Evolutionary conservation across 2,113 vertebrate genomes (phyloP).

Genomic region (Anguilla japonica): DNA sequence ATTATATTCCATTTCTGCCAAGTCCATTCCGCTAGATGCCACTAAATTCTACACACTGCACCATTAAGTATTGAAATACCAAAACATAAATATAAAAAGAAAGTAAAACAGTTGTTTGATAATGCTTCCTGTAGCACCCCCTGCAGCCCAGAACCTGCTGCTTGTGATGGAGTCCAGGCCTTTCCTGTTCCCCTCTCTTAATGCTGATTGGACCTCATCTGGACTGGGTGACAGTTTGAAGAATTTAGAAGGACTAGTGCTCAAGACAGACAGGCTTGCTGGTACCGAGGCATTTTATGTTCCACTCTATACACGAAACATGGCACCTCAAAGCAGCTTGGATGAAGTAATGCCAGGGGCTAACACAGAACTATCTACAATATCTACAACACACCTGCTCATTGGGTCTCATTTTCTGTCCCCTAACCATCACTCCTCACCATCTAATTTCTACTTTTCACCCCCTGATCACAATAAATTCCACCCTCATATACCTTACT

Average conservation of each 20-base stretch:
- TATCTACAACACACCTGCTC: background rate
- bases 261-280: background rate
- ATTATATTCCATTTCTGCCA: too few relatives aligned
- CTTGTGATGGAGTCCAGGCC: background rate
- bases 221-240: background rate
- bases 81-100: background rate
- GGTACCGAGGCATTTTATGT: background rate
- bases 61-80: background rate
- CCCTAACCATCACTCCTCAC: slow-evolving; percentile 9
- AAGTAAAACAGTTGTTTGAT: background rate
- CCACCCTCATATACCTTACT: background rate
- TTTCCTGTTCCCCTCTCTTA: background rate
- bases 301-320: background rate
- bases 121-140: background rate
- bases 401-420: background rate
- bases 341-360: background rate
- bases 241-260: background rate
- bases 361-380: background rate
- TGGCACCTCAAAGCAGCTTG: background rate
- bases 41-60: too few relatives aligned
- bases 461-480: background rate
- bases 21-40: too few relatives aligned
- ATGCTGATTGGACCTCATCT: background rate
- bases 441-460: background rate
- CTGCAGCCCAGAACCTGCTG: background rate